phyloP scores from a whole-genome alignment of 2,113 vertebrate species.

The Merops nubicus region DNA sequence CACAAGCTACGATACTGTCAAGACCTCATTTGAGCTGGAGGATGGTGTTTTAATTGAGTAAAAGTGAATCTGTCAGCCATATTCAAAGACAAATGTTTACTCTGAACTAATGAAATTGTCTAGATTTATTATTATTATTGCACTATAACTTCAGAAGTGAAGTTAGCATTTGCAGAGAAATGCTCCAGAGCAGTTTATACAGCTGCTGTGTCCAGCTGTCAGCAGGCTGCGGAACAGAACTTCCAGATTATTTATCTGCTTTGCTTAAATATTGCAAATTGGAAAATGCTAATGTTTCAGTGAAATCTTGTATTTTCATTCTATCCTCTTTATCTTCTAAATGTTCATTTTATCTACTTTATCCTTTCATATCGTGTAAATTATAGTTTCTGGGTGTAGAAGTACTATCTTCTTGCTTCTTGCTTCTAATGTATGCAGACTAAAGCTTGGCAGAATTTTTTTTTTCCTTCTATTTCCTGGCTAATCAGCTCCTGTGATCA shows the following conservation, averaged over 20 bases:
- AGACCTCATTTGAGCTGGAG: not conserved
- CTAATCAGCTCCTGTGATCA: not conserved
- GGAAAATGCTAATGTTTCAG: not conserved
- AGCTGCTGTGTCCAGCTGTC: not conserved
- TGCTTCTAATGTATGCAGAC: not conserved
- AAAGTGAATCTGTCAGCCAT: not conserved
- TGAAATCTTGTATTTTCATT: not conserved
- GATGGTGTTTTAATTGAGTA: constrained; percentile 3
- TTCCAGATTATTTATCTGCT: not conserved
- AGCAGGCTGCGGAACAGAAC: not conserved
- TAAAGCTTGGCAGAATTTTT: not conserved
- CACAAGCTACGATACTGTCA: not conserved
- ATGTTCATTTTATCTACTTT: not conserved
- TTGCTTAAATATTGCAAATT: not conserved
- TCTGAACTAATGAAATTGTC: not conserved
- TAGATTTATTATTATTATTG: not conserved
- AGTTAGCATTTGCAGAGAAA: not conserved
- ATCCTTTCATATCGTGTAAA: not conserved
- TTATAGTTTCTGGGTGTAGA: not conserved
- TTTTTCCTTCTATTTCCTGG: not conserved
- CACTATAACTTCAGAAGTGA: not conserved
- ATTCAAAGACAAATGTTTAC: not conserved
- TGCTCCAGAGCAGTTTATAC: not conserved
- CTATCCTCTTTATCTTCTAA: not conserved
- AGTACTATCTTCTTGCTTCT: not conserved